Evolutionary conservation across 2,113 vertebrate species (phyloP).

Genomic region (Scomber japonicus): DNA sequence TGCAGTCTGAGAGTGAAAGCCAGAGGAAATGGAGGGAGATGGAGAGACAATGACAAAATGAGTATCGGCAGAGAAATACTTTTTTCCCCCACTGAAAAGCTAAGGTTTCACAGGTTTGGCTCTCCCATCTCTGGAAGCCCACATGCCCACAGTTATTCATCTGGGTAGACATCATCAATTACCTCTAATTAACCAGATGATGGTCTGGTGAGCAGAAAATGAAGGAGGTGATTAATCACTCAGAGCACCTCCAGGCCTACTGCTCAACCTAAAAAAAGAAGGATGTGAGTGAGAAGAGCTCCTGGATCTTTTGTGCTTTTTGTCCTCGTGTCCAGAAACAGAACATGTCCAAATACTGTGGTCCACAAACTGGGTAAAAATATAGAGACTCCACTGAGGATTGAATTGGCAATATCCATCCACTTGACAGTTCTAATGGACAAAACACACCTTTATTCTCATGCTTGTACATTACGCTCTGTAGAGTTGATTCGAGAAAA

Average conservation of each 20-base stretch:
- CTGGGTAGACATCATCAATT: conserved; percentile 76
- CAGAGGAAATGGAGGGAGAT: conserved; percentile 52
- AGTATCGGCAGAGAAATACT: neutral
- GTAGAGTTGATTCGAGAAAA: neutral
- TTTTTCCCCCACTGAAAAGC: conserved; percentile 27
- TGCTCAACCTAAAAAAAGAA: conserved; percentile 12
- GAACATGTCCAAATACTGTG: conserved; percentile 30
- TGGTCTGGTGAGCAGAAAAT: conserved; percentile 83
- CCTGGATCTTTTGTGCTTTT: conserved; percentile 5
- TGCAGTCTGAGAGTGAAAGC: conserved; percentile 36
- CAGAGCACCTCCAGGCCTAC: conserved; percentile 40
- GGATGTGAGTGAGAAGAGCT: conserved; percentile 15
- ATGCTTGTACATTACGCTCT: neutral
- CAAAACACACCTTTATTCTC: conserved; percentile 35
- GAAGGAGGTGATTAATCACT: conserved; percentile 76
- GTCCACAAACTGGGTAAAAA: conserved; percentile 13
- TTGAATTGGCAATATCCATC: conserved; percentile 26
- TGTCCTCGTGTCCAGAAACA: conserved; percentile 14
- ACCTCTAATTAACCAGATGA: conserved; percentile 83
- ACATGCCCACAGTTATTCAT: conserved; percentile 67
- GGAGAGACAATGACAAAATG: conserved; percentile 54
- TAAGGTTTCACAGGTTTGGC: conserved; percentile 73
- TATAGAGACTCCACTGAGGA: conserved; percentile 7
- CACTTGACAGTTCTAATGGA: conserved; percentile 40
- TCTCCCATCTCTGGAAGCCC: conserved; percentile 39